A percentile compares a stretch with the other conserved stretches of the same genome.
Conservation (phyloP, 1,140 invertebrate species). For the Hetaerina americana region DNA sequence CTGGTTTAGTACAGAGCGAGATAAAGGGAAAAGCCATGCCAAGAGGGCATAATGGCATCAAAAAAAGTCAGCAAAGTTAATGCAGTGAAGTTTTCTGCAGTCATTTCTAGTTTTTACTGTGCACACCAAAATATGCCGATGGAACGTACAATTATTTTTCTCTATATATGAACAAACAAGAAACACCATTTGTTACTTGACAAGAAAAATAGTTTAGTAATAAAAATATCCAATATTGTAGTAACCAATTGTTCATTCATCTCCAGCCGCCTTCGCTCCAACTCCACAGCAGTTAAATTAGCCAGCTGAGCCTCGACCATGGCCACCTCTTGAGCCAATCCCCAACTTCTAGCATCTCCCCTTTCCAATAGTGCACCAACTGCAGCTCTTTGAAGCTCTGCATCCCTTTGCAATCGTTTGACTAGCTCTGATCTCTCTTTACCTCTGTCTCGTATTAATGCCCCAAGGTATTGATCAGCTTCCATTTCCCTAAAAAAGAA, state of each 20-base stretch:
- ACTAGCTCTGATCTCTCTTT: conserved; percentile 45
- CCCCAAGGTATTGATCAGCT: conserved; percentile 31
- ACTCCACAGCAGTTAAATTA: conserved; percentile 56
- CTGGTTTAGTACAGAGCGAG: too few relatives aligned
- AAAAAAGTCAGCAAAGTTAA: neutral
- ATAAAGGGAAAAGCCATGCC: too few relatives aligned
- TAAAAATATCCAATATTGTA: conserved; percentile 3
- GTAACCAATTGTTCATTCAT: conserved; percentile 50
- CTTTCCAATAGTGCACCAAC: conserved; percentile 56
- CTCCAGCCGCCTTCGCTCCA: conserved; percentile 52
- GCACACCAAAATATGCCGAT: too few relatives aligned
- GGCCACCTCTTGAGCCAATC: conserved; percentile 61
- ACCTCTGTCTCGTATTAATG: conserved; percentile 24
- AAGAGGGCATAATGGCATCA: too few relatives aligned
- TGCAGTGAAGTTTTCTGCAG: too few relatives aligned
- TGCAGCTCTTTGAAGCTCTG: conserved; percentile 56
- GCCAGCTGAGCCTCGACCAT: conserved; percentile 62
- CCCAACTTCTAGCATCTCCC: conserved; percentile 58
- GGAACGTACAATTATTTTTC: too few relatives aligned
- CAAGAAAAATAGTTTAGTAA: neutral
- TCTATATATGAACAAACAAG: too few relatives aligned
- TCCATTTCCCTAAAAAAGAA: conserved; percentile 38
- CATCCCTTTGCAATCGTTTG: conserved; percentile 44
- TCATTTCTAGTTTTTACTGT: too few relatives aligned
- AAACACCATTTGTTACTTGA: neutral